Base-by-base conservation (phyloP, 2,888 invertebrate species). In the Drosophila pegasa region DNA sequence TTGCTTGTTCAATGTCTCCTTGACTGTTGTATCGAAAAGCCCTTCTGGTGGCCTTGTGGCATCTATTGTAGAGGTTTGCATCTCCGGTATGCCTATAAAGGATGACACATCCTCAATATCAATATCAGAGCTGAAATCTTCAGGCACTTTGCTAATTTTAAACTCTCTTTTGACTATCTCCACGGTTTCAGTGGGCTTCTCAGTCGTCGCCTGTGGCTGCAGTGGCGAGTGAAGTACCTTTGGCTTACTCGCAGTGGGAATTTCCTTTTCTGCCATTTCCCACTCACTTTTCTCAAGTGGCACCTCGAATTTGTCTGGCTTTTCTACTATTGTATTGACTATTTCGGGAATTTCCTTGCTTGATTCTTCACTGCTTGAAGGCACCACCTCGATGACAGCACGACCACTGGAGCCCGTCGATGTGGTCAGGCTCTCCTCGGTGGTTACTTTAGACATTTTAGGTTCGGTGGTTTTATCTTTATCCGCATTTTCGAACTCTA, bases 111-210 rank as follows among this genome's bases (percentile, higher is more conserved):
- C 90, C 2, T 87, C 87, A 18, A 14, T 33, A 2, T 79, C 88
- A 25, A 18, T 22, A 1, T 40, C 55, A 16, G 55, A 27, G 6
- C 54, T 16, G 25, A 82, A 65, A 8, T 61, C 58, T 12, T 93
- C 93, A 22, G 94, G 93, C 48, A 94, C 92, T 88, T 94, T 91
- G 90, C 94, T 95, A 59, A 96, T 95, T 87, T 95, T 95, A 85
- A 96, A 96, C 89, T 96, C 95, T 2, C 94, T 95, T 90, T 95
- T 95, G 0, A 95, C 95, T 45, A 95, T 94, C 92, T 95, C 95
- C 65, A 95, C 91, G 20, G 95, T 95, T 82, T 95, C 94, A 52
- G 95, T 94, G 76, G 95, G 94, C 83, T 64, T 78, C 2, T 43
- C 35, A 2, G 27, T 14, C 6, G 70, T 16, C 10, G 45, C 40